Conservation (phyloP, 2,797 vertebrate species). For the Diplodus puntazzo region DNA sequence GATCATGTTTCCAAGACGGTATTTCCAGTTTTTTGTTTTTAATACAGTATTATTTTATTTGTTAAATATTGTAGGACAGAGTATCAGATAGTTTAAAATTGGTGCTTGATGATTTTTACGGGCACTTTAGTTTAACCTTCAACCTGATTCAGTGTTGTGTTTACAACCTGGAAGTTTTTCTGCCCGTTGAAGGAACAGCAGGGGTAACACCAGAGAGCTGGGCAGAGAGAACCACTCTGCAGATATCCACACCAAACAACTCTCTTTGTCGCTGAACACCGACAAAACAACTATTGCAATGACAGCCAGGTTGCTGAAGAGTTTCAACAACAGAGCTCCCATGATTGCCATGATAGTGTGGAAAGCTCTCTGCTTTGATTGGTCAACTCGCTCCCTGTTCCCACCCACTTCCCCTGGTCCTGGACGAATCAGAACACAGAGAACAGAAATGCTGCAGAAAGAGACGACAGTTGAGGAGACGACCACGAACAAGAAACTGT, state of each 20-base stretch:
- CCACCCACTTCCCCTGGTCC: conserved; percentile 3
- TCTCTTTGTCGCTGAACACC: too few relatives aligned
- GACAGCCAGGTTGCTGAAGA: not conserved
- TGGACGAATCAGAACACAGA: conserved; percentile 24
- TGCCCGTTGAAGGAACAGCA: conserved; percentile 5
- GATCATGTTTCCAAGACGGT: too few relatives aligned
- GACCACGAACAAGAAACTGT: accelerated
- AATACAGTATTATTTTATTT: too few relatives aligned
- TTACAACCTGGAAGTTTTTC: not conserved
- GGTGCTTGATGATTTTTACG: too few relatives aligned
- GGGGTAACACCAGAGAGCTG: conserved; percentile 11
- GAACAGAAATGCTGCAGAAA: conserved; percentile 7
- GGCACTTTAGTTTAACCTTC: not conserved
- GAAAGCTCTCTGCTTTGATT: conserved; percentile 1
- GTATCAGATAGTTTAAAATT: too few relatives aligned
- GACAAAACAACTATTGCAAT: accelerated
- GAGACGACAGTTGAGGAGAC: accelerated
- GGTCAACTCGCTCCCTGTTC: not conserved
- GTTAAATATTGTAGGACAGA: too few relatives aligned
- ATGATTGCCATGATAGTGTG: not conserved
- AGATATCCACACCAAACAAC: not conserved
- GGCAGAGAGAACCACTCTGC: not conserved
- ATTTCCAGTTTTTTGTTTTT: too few relatives aligned
- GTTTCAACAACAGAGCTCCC: not conserved
- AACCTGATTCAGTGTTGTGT: too few relatives aligned